These are phyloP conservation scores for Hanleya hanleyi DNA, from an alignment of 2,888 invertebrate species.

Conservation along the genomic window DNA sequence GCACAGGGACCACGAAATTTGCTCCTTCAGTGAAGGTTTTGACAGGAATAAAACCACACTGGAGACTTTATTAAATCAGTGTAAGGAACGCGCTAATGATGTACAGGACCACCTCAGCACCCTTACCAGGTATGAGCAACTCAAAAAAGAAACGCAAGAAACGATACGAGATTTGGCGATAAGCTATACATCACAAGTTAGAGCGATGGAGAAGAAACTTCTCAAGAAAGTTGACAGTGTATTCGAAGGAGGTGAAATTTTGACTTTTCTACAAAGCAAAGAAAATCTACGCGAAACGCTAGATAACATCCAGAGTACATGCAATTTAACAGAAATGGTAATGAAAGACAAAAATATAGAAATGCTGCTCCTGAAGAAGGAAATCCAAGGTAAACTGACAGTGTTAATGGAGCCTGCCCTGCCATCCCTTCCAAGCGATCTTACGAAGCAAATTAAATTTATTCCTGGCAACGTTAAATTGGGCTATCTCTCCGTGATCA, in stretches of 20 bases:
- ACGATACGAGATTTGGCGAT: conserved; percentile 68
- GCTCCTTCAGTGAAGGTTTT: conserved; percentile 69
- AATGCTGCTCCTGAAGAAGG: conserved; percentile 69
- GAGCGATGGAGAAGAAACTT: conserved; percentile 63
- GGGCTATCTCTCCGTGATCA: conserved; percentile 46
- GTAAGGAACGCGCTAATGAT: conserved; percentile 53
- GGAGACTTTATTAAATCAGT: conserved; percentile 49
- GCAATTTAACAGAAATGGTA: conserved; percentile 66
- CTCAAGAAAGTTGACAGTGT: conserved; percentile 62
- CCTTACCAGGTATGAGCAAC: conserved; percentile 65
- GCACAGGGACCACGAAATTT: conserved; percentile 71
- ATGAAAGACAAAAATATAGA: conserved; percentile 70
- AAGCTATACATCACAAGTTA: conserved; percentile 61
- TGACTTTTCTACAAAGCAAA: conserved; percentile 62
- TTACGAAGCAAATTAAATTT: conserved; percentile 55
- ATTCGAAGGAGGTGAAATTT: conserved; percentile 58
- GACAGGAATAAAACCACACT: conserved; percentile 59
- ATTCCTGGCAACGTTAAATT: conserved; percentile 64
- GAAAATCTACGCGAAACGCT: conserved; percentile 61
- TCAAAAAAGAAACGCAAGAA: conserved; percentile 66
- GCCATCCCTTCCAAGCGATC: conserved; percentile 49
- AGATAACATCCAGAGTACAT: conserved; percentile 64
- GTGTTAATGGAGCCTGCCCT: conserved; percentile 54
- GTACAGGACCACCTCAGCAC: conserved; percentile 58
- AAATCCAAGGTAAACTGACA: conserved; percentile 67